phyloP scores from a whole-genome alignment of 2,113 vertebrate genomes.

The Python bivittatus region DNA sequence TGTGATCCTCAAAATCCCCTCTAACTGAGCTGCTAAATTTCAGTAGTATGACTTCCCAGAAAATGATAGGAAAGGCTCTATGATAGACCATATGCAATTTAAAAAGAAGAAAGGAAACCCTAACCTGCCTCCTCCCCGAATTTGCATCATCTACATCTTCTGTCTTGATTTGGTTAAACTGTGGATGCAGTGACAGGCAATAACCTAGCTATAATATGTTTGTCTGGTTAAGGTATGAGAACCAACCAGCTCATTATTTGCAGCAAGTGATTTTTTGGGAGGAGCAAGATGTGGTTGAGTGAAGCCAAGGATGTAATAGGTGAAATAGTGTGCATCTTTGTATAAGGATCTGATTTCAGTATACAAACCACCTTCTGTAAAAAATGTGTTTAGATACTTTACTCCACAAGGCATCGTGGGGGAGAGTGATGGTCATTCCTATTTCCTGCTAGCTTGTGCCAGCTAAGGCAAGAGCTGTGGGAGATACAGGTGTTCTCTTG shows the following conservation, averaged over 20 bases:
- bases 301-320: background rate
- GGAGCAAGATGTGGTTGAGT: background rate
- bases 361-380: background rate
- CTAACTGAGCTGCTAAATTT: background rate
- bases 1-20: background rate
- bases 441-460: background rate
- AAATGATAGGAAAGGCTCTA: background rate
- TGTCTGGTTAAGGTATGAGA: background rate
- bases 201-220: background rate
- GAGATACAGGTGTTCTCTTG: background rate
- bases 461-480: background rate
- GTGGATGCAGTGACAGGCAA: background rate
- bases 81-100: background rate
- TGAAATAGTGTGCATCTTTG: background rate
- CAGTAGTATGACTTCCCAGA: background rate
- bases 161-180: background rate
- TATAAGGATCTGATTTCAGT: background rate
- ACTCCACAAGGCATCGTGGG: background rate
- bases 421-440: background rate
- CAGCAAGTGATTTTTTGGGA: background rate
- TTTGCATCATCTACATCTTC: background rate
- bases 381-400: constrained; percentile 9
- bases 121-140: background rate
- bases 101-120: background rate
- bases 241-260: background rate